These are phyloP conservation scores for Choristoneura fumiferana DNA, from an alignment of 1,140 invertebrate genomes.

Conservation along the genomic window DNA sequence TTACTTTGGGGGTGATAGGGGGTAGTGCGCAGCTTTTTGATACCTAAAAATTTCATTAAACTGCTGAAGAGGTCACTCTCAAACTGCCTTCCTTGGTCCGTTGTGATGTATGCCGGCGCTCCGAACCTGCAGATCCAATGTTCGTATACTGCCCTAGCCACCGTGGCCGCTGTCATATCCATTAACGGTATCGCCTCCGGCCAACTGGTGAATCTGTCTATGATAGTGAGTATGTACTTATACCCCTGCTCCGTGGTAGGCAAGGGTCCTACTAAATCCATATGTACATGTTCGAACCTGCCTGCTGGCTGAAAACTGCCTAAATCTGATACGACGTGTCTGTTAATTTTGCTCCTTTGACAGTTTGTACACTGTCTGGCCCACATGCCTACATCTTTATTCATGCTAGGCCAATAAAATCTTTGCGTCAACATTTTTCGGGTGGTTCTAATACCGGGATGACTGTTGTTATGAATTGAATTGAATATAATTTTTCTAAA, in stretches of 20 bases:
- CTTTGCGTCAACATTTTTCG: conserved; percentile 15
- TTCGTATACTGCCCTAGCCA: conserved; percentile 35
- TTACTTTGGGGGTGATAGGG: too few species aligned
- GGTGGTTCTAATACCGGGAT: conserved; percentile 19
- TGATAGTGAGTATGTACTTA: conserved; percentile 50
- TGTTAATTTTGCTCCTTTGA: conserved; percentile 28
- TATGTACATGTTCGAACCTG: conserved; percentile 66
- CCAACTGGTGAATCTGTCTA: conserved; percentile 72
- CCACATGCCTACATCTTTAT: conserved; percentile 33
- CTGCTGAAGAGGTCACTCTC: too few species aligned
- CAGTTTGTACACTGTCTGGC: conserved; percentile 43
- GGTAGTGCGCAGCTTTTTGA: too few species aligned
- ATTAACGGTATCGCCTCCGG: conserved; percentile 60
- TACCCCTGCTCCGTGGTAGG: conserved; percentile 40
- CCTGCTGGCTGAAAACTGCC: conserved; percentile 31
- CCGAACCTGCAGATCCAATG: too few species aligned
- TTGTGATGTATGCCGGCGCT: too few species aligned
- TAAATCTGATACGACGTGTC: conserved; percentile 30
- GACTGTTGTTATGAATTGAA: too few species aligned
- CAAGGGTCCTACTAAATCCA: conserved; percentile 76
- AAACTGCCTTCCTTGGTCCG: too few species aligned
- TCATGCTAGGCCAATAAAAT: conserved; percentile 27
- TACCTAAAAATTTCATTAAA: too few species aligned
- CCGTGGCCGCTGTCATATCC: conserved; percentile 53
- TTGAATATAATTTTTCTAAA: too few species aligned